Conservation (phyloP, 2,113 vertebrate species). For the Prinia subflava region DNA sequence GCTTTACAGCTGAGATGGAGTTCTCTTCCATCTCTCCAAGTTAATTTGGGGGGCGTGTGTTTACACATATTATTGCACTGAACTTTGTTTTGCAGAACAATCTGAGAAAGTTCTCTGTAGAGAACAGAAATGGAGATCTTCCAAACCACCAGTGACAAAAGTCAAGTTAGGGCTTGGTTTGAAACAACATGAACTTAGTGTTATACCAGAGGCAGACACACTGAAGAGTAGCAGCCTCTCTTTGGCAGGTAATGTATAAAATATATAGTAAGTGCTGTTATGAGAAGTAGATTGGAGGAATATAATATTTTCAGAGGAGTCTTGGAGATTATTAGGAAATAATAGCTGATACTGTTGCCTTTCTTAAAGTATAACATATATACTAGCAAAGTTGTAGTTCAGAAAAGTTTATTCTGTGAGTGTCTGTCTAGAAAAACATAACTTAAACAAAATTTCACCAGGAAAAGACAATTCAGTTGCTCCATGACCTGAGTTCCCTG, state of each 20-base stretch:
- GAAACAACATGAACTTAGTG: constrained; percentile 89
- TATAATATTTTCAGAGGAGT: neutral
- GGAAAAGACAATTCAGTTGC: neutral
- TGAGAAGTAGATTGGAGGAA: neutral
- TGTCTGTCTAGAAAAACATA: neutral
- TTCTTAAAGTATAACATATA: neutral
- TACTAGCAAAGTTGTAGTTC: neutral
- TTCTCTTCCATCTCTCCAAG: neutral
- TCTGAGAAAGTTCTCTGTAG: neutral
- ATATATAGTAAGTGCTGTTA: neutral
- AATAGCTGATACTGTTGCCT: neutral
- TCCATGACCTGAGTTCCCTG: neutral
- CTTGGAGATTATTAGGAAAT: neutral
- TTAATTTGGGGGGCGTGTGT: neutral
- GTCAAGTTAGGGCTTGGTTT: constrained; percentile 71
- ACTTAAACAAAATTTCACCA: neutral
- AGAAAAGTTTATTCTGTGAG: neutral
- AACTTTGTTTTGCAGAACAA: constrained; percentile 48
- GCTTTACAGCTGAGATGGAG: neutral
- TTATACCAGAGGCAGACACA: constrained; percentile 87
- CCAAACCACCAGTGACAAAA: constrained; percentile 82
- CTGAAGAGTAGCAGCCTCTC: constrained; percentile 69
- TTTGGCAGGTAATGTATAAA: constrained; percentile 66
- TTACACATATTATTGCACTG: neutral
- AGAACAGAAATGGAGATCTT: constrained; percentile 54